Evolutionary conservation across 2,797 vertebrate species (phyloP).

Genomic region (Gobio occitaniae): DNA sequence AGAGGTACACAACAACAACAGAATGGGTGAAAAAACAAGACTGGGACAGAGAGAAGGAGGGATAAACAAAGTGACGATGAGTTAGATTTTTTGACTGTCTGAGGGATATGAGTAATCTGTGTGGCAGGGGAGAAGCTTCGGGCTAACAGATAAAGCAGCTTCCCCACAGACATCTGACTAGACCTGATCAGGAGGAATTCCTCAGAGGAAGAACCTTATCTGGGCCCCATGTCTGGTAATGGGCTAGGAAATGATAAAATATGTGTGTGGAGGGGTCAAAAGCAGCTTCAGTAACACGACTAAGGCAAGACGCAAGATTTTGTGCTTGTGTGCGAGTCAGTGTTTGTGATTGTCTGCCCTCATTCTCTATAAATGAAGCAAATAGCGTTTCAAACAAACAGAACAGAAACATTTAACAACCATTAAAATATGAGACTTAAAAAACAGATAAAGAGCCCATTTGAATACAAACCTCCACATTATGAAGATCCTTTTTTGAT

Average conservation of each 20-base stretch:
- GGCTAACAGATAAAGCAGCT: conserved; percentile 32
- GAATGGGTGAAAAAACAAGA: not conserved
- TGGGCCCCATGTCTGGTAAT: conserved; percentile 38
- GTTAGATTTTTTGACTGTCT: conserved; percentile 28
- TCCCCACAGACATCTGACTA: conserved; percentile 12
- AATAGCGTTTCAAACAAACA: not conserved
- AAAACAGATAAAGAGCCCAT: not conserved
- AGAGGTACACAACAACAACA: not conserved
- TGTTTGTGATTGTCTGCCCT: not conserved
- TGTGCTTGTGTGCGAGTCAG: not conserved
- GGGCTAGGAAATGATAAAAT: conserved; percentile 29
- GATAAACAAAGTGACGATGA: conserved; percentile 5
- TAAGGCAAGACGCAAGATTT: not conserved
- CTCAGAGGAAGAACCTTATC: conserved; percentile 47
- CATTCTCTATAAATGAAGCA: conserved; percentile 18
- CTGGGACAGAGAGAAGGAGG: not conserved
- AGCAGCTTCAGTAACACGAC: conserved; percentile 4
- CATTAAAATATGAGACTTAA: not conserved
- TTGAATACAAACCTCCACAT: not conserved
- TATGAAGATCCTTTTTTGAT: no score
- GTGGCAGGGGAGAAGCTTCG: conserved; percentile 14
- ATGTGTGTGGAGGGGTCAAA: not conserved
- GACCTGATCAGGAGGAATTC: conserved; percentile 27
- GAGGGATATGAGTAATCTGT: conserved; percentile 26
- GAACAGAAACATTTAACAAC: not conserved